A percentile compares a stretch with the other conserved stretches of the same genome.
Evolutionary conservation across 2,888 invertebrate genomes (phyloP).

Genomic region (Lepeophtheirus nordmannii): DNA sequence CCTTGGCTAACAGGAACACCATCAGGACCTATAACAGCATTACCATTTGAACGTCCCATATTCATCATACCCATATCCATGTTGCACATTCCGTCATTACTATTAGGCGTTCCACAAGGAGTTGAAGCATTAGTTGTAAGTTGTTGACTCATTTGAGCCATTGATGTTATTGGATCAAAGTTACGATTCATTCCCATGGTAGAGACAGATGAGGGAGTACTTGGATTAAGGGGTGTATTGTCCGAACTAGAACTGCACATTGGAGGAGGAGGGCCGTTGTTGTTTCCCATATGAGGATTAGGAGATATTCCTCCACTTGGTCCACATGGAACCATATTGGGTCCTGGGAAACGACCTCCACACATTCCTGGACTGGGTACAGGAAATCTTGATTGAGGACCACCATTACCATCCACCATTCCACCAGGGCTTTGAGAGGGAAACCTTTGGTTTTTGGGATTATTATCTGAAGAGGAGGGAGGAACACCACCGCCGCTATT

Average conservation of each 20-base stretch:
- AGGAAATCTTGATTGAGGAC: constrained; percentile 26
- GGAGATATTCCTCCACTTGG: constrained; percentile 9
- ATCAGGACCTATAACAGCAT: not conserved
- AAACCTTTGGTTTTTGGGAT: constrained; percentile 16
- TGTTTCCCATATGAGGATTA: not conserved
- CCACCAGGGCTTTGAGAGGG: constrained; percentile 26
- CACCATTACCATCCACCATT: constrained; percentile 17
- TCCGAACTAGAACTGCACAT: constrained; percentile 28
- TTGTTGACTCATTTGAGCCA: constrained; percentile 88
- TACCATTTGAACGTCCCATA: constrained; percentile 34
- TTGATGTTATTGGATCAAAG: constrained; percentile 81
- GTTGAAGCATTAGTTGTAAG: constrained; percentile 48
- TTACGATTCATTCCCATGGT: constrained; percentile 33
- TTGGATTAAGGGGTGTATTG: constrained; percentile 35
- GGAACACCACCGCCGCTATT: constrained; percentile 26
- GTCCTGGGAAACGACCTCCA: constrained; percentile 26
- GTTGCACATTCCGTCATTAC: constrained; percentile 15
- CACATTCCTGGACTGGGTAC: constrained; percentile 27
- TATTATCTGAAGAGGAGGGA: constrained; percentile 6
- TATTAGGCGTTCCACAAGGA: constrained; percentile 25
- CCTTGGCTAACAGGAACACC: not conserved
- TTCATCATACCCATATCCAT: constrained; percentile 32
- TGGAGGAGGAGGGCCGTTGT: constrained; percentile 6
- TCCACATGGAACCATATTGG: constrained; percentile 22
- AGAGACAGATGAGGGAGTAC: constrained; percentile 29